These are phyloP conservation scores for Caenorhabditis latens DNA, from an alignment of 1,140 invertebrate genomes.

Conservation along the genomic window DNA sequence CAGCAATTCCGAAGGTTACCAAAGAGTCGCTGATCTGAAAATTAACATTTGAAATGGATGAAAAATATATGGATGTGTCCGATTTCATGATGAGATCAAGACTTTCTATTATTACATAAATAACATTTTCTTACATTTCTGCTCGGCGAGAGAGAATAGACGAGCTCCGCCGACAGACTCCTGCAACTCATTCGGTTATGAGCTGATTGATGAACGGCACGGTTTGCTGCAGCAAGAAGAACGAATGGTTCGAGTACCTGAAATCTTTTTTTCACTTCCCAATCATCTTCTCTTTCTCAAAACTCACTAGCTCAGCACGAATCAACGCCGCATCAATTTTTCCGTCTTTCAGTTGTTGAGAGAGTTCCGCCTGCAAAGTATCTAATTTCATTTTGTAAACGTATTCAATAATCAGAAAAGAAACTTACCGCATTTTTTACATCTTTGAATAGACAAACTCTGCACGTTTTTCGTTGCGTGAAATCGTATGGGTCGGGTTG, in stretches of 20 bases:
- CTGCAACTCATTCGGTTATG: slow-evolving; percentile 74
- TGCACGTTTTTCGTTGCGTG: slow-evolving; percentile 68
- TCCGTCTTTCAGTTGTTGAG: slow-evolving; percentile 69
- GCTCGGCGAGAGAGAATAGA: slow-evolving; percentile 75
- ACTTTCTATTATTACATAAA: no score
- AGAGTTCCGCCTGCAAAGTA: slow-evolving; percentile 67
- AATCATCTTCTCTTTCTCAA: slow-evolving; percentile 29
- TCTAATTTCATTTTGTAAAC: background rate
- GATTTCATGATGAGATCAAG: no score
- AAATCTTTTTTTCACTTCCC: slow-evolving; percentile 27
- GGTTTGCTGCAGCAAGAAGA: slow-evolving; percentile 74
- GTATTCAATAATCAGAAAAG: background rate
- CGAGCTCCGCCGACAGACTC: slow-evolving; percentile 72
- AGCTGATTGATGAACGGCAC: slow-evolving; percentile 74
- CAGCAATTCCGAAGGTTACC: slow-evolving; percentile 71
- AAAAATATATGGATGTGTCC: no score
- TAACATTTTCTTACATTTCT: slow-evolving; percentile 67
- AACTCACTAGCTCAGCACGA: slow-evolving; percentile 73
- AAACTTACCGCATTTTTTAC: slow-evolving; percentile 72
- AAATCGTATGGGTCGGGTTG: slow-evolving; percentile 74
- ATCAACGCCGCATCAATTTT: slow-evolving; percentile 74
- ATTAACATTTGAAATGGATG: background rate
- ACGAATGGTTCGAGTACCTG: slow-evolving; percentile 74
- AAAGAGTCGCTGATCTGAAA: slow-evolving; percentile 72
- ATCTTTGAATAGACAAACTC: slow-evolving; percentile 71